Evolutionary conservation across 2,888 invertebrate genomes (phyloP), one percentile per base, ranked within the genome.

Genomic region (Zygaena filipendulae): DNA sequence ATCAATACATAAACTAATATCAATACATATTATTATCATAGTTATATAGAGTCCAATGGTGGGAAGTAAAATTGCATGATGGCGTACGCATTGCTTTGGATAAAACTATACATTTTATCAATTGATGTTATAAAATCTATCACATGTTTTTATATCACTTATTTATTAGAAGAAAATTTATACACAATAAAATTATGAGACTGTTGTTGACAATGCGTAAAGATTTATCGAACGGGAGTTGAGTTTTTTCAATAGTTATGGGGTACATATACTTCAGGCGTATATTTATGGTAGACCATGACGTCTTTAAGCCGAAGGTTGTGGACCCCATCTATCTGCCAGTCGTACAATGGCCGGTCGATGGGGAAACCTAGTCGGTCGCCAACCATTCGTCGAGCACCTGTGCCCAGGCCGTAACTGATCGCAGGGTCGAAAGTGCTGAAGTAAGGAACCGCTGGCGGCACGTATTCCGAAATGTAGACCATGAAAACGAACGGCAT

Each of bases 401-500:
- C 72, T 11, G 68, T 56, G 3, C 72, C 81, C 14, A 79, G 45
- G 12, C 82, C 81, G 33, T 82, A 75, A 25, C 84, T 74, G 28
- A 82, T 35, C 25, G 72, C 47, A 9, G 82, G 71, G 38, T 83
- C 81, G 45, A 66, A 82, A 5, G 64, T 64, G 7, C 59, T 51
- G 2, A 59, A 58, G 20, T 63, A 59, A 4, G 64, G 53, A 4
- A 69, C 61, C 18, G 64, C 59, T 6, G 81, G 70, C 10, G 68
- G 63, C 20, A 52, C 59, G 52, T 63, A 81, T 35, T 84, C 81
- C 24, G 82, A 69, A 33, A 87, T 81, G 52, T 85, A 79, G 25
- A 84, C 84, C 62, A 84, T 66, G 30, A 87, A 53, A 38, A 85
- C 77, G 56, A 83, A 85, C 11, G 84, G 82, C 74, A 84, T 82